Evolutionary conservation across 2,113 vertebrate genomes (phyloP), one percentile per base, ranked within the genome.

Genomic region (Sarotherodon lohbergeri): DNA sequence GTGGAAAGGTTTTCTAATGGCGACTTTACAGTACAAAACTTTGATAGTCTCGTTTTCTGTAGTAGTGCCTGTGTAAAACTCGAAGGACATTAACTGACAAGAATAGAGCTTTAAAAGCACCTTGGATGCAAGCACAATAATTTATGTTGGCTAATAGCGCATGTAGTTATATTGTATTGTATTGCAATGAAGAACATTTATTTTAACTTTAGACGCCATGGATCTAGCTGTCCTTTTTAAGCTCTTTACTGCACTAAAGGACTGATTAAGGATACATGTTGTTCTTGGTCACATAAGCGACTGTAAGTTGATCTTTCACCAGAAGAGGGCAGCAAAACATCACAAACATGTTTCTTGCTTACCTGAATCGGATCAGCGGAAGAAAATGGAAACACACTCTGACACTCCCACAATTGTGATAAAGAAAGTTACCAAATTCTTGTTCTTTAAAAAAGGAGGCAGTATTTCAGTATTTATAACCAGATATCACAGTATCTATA

Each of bases 301-400:
- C 52, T 92, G 84, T 85, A 8, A 83, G 12, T 59, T 56, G 16
- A 13, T 85, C 1, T 52, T 2, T 36, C 19, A 84, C 91, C 95
- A 95, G 84, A 68, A 16, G 95, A 90, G 93, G 95, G 94, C 94
- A 96, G 95, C 94, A 95, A 27, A 4, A 36, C 86, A 54, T 83
- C 16, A 93, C 81, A 86, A 88, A 93, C 34, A 55, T 10, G 19
- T 88, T 4, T 84, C 14, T 22, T 10, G 13, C 22, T 27, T 17
- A 16, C 41, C 9, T 16, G 68, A 46, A 11, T 46, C 2, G 68
- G 22, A 29, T 11, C 3, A 76, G 41, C 14, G 5, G 41, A 46
- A 29, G 41, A 29, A 76, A 29, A 76, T 29, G 68, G 68, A 63
- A 61, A 61, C 32, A 32, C 14, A 63, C 10, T 16, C 59, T 7